Base-by-base conservation (phyloP, 2,797 vertebrate genomes). In the Euphonia xanthogaster region DNA sequence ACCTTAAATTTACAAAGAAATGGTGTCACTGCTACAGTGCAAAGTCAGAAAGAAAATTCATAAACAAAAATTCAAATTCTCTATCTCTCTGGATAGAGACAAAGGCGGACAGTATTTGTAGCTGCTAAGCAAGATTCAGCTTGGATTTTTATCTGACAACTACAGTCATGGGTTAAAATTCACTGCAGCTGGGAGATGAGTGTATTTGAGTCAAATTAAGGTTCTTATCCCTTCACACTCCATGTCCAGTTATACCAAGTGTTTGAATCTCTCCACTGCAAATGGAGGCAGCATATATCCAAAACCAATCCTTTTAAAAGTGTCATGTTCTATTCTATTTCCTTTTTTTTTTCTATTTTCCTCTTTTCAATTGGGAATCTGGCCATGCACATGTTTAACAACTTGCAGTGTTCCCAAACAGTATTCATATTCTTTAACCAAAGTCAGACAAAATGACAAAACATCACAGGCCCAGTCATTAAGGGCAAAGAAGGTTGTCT, bases 11-110 rank as follows among this genome's bases (percentile, higher is more conserved):
- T 47, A 47, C 28, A 50, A 71, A 53, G 63, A 65, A 84, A 70
- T 8, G 6, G 12, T 8, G 6, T 17, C 33, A 45, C 17, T 1
- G 1, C 14, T 48, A 50, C 14, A 45, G n/a, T 22, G 39, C 35
- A 85, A 88, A 82, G 73, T 39, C 31, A 76, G 33, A 77, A 89
- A 89, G 19, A 90, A 86, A 76, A 83, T 35, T 65, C 45, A 87
- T 74, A 92, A 76, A 1, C 6, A 39, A 42, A 42, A 42, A 42
- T 42, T 42, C 40, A 42, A 19, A 42, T 42, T 42, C 40, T 42
- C 40, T 42, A 9, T 42, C 40, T 42, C 40, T 19, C 22, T 71
- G 22, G 9, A 31, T 37, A 39, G 55, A 55, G 37, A 62, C 33
- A 67, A 23, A 22, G 20, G 31, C 57, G 53, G 19, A 54, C 10